Evolutionary conservation across 2,113 vertebrate genomes (phyloP).

Genomic region (Sturnus vulgaris): DNA sequence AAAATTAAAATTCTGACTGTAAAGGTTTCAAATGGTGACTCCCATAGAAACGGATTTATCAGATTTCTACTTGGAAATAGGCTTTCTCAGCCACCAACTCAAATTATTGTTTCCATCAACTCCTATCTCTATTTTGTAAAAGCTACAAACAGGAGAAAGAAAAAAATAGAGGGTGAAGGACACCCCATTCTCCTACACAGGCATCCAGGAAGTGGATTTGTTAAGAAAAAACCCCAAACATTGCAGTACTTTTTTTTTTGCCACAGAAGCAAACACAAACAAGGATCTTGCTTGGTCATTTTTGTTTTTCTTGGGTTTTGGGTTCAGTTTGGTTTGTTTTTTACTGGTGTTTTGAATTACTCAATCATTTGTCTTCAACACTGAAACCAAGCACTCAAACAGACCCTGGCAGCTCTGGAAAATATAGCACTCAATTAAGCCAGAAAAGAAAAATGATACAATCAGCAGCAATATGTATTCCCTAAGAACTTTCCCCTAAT

Average conservation of each 20-base stretch:
- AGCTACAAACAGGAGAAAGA: not conserved
- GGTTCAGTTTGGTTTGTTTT: not conserved
- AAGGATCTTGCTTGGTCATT: not conserved
- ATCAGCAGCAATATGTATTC: not conserved
- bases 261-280: not conserved
- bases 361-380: not conserved
- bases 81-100: not conserved
- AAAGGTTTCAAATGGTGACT: not conserved
- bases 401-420: not conserved
- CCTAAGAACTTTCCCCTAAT: not conserved
- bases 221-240: not conserved
- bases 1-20: not conserved
- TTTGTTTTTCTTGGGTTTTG: not conserved
- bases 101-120: not conserved
- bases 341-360: constrained; percentile 14
- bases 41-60: not conserved
- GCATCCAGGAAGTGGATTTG: not conserved
- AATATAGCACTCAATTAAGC: not conserved
- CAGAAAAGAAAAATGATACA: not conserved
- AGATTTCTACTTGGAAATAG: not conserved
- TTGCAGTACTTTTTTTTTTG: not conserved
- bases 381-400: not conserved
- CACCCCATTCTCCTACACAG: not conserved
- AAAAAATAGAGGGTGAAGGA: not conserved
- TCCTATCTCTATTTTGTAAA: not conserved